Conservation (phyloP, 2,888 invertebrate genomes). For the Stenchaetothrips biformis region DNA sequence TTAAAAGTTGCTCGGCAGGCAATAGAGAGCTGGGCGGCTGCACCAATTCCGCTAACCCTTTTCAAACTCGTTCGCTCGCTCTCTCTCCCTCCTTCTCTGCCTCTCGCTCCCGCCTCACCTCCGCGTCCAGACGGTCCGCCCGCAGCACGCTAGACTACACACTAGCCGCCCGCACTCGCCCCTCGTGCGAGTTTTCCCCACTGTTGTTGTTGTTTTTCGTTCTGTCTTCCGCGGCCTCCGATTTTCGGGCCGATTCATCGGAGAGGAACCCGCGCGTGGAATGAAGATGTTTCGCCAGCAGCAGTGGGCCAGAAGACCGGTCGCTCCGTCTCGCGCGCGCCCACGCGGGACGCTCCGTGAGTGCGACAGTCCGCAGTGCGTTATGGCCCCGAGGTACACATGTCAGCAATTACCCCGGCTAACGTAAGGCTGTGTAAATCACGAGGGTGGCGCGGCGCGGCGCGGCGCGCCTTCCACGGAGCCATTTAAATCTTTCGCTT, state of each 20-base stretch:
- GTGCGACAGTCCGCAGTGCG: background rate
- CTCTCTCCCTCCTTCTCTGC: background rate
- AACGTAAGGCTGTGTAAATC: background rate
- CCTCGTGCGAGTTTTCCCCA: no score
- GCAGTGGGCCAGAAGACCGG: background rate
- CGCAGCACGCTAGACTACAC: background rate
- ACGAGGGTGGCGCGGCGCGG: background rate
- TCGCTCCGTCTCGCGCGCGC: background rate
- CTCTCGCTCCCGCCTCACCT: no score
- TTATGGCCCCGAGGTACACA: background rate
- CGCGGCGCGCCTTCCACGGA: background rate
- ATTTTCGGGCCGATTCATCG: no score
- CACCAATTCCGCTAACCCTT: background rate
- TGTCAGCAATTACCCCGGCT: slow-evolving; percentile 8
- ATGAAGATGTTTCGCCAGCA: background rate
- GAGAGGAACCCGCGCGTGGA: background rate
- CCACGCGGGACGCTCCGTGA: background rate
- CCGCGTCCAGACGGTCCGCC: background rate
- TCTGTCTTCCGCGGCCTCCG: no score
- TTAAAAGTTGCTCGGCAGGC: slow-evolving; percentile 5
- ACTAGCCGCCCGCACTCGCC: no score
- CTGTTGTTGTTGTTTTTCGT: no score
- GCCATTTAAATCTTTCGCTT: slow-evolving; percentile 23
- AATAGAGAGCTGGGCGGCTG: background rate
- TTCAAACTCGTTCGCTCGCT: background rate